Base-by-base conservation (phyloP, 2,797 vertebrate genomes). In the Percopsis omiscomaycus region DNA sequence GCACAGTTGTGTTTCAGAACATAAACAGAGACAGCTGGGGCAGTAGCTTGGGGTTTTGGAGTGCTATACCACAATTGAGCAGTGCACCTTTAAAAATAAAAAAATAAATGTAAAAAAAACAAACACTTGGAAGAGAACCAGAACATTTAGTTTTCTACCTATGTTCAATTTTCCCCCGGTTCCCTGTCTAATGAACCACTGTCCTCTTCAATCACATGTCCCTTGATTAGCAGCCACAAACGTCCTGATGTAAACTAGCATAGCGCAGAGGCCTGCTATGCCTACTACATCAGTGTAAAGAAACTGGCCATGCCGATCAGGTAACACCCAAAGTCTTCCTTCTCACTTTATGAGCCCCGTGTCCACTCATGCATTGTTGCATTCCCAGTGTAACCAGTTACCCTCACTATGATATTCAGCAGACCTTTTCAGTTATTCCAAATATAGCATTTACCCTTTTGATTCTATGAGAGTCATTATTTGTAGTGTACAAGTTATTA, bases 261-360 rank as follows among this genome's bases (percentile, higher is more conserved):
- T 14, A 47, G 58, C 61, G 22, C 66, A 51, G 64, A 62, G 9
- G 12, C 55, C 69, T 66, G 28, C 29, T 51, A 29, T 71, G 69
- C 76, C 60, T 68, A 44, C 60, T 62, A 53, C 68, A 66, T 44
- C 59, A 16, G 47, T n/a, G 13, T 61, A 11, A 71, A 79, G 52
- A 60, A 79, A 68, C 78, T 77, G 75, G 79, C 62, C 73, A 84
- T 77, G 72, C 81, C 6, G 85, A 86, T 94, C 92, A 93, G 92
- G 92, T 88, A 90, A 87, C 79, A 84, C 84, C 82, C 87, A 75
- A 88, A 91, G 94, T 95, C 93, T 96, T 95, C 94, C 93, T 93
- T 71, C 55, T 71, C 83, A 85, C 87, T 83, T 74, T 59, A 84
- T 80, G 75, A 46, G 85, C 83, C 82, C 88, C 78, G 10, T 77